Base-by-base conservation (phyloP, 1,140 invertebrate species). In the Temnothorax curvispinosus region DNA sequence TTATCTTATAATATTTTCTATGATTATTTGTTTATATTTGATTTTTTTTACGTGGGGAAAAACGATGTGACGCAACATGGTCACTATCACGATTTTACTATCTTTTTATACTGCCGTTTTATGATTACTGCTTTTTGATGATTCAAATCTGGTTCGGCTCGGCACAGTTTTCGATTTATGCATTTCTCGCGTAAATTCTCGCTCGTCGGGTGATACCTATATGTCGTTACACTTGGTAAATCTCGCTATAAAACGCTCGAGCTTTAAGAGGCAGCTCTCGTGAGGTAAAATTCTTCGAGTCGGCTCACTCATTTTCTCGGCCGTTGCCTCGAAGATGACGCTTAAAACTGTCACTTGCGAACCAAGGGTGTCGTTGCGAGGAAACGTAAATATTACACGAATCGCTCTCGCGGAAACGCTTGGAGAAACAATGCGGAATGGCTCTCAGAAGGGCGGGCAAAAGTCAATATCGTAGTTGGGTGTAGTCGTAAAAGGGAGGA, bases 341-440 rank as follows among this genome's bases (percentile, higher is more conserved):
- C 56, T 84, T 60, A 50, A 75, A 84, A 60, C 3, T 75, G 27
- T 84, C 54, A 84, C 80, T 71, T 38, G 54, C 11, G 69, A 84
- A 21, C 9, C 44, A 27, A 44, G 50, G 41, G 78, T 74, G 69
- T 50, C 67, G 80, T 84, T 84, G 80, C 54, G 27, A 44, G 27
- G n/a, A 38, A 75, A 75, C 41, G 80, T 84, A 84, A 84, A 84
- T 75, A 84, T 84, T 84, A 50, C 54, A 75, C 47, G 69, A 60
- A 50, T 84, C 54, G 67, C 50, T 27, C 50, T 72, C 38, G 50
- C 54, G 67, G 27, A 44, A 82, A 75, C 52, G 32, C 41, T 35
- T 44, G 69, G n/a, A 32, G 69, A 84, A 84, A 84, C 80, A 84
- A 84, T 82, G 67, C 67, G 67, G 67, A 82, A 74, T 84, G 56